Evolutionary conservation across 1,140 invertebrate genomes (phyloP), one percentile per base, ranked within the genome.

Genomic region (Heliothis virescens): DNA sequence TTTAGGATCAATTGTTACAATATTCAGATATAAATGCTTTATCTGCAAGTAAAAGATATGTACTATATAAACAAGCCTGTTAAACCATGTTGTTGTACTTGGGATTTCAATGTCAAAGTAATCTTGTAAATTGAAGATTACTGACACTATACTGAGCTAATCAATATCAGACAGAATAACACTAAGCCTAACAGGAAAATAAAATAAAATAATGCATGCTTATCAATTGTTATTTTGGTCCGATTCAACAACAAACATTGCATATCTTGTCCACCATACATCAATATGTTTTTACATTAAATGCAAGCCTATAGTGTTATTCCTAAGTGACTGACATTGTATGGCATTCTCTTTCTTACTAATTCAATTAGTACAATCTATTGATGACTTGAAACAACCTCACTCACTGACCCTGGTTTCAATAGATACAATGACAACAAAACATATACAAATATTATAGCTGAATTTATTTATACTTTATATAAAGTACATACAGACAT

Each of bases 91-190:
- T 63, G 12, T 63, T 34, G 18, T 47, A 65, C 10, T 63, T 65
- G 34, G 47, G 34, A 5, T 65, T 65, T 47, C 62, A 65, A 18
- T 65, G 62, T 65, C 62, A 65, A 18, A 47, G 2, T 65, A 65
- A 65, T 65, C 34, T 65, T n/a, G 16, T 65, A 47, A 26, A 65
- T 65, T 47, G 1, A 65, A 65, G 15, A 65, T 62, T 21, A 34
- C 29, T 34, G 12, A 62, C 47, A 65, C 5, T 41, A 0, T 16
- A 16, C 9, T 41, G 34, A 16, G 60, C n/a, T 4, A 63, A 41
- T 41, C 34, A 41, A 41, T 41, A 41, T 41, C 34, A 41, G 34
- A 41, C 34, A 41, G 34, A 26, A 26, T 26, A 26, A 26, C 21
- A 7, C 34, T 41, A 41, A 41, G 34, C 34, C 34, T 41, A 41